phyloP scores from a whole-genome alignment of 2,797 vertebrate genomes.

The Poecile montanus region DNA sequence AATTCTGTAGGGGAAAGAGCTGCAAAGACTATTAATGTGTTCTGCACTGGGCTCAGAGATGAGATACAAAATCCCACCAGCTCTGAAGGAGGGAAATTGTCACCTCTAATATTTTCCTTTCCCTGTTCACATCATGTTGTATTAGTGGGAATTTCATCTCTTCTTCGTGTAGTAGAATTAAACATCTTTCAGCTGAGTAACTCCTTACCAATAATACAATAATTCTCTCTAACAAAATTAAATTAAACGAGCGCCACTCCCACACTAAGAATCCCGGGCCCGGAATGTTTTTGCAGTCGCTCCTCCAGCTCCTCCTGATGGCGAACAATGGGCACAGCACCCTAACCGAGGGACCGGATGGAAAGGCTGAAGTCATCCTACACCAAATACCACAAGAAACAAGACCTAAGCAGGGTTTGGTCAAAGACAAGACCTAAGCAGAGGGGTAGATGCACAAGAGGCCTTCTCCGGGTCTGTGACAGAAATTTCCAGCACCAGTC shows the following conservation, averaged over 20 bases:
- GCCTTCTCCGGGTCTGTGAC: neutral
- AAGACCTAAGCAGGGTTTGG: neutral
- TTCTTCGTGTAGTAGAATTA: neutral
- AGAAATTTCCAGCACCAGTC: neutral
- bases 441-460: neutral
- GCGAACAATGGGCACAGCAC: neutral
- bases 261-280: neutral
- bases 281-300: neutral
- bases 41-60: neutral
- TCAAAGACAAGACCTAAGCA: neutral
- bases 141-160: neutral
- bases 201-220: neutral
- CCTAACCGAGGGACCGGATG: accelerated
- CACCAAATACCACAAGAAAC: accelerated
- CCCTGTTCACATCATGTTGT: accelerated
- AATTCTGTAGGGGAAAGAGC: neutral
- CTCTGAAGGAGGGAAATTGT: neutral
- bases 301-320: slow-evolving; percentile 38
- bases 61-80: neutral
- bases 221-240: neutral
- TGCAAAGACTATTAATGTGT: neutral
- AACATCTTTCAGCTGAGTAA: neutral
- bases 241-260: neutral
- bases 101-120: neutral
- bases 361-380: neutral